Evolutionary conservation across 1,140 invertebrate genomes (phyloP), one percentile per base, ranked within the genome.

Genomic region (Eumeta japonica): DNA sequence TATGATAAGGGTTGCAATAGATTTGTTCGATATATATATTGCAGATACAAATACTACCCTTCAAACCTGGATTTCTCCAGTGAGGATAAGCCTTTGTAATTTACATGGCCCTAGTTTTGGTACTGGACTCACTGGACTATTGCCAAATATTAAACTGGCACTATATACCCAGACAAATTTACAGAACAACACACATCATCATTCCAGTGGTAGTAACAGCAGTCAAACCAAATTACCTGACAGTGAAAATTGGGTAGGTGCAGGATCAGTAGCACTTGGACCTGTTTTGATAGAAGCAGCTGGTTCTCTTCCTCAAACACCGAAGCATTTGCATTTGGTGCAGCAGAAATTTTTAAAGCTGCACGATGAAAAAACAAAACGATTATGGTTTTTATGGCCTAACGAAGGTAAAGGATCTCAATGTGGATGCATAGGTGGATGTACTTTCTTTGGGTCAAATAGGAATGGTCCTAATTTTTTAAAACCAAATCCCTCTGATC

Each of bases 351-450:
- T 93, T 74, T 70, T 98, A 10, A 87, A 86, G 57, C 79, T 84
- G 9, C 94, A 99, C 57, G 97, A 99, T 72, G 83, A 86, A 19
- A 82, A 85, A 43, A 87, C 85, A 0, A 94, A 92, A 64, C 80
- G 92, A 41, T 75, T 99, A 5, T 96, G 93, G 91, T 98, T 98
- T 61, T 68, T 98, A 1, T 98, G 95, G 94, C 82, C 86, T 1
- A 79, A 77, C 45, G 84, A 88, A 52, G 75, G 79, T 4, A 76
- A 80, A 44, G 72, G 77, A 18, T 52, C 77, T 4, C 89, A 87
- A 47, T 98, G 97, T 70, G 95, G 94, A 0, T 99, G 97, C 73
- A 87, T 90, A 28, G 96, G 96, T 2, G 94, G 94, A 1, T 97
- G 92, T 60, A 76, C 79, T 10, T 99, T 99, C 73, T 98, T 98